These are phyloP conservation scores for Zaprionus lineosus DNA, from an alignment of 2,888 invertebrate species.

Conservation along the genomic window DNA sequence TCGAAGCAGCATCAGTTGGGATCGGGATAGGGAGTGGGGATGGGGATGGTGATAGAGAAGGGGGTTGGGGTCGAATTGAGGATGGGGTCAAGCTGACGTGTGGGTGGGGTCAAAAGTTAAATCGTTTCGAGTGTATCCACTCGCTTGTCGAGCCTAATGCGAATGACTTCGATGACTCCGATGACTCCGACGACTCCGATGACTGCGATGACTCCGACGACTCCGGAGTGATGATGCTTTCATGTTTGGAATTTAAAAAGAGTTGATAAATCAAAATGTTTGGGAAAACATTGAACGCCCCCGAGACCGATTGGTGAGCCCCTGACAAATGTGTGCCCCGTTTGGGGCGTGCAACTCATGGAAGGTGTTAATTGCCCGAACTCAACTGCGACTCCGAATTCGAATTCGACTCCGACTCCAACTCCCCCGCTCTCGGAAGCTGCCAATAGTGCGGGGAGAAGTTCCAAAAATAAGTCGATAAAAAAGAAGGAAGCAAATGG, in stretches of 20 bases:
- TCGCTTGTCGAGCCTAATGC: conserved; percentile 58
- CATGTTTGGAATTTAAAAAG: conserved; percentile 72
- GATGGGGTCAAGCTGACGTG: conserved; percentile 34
- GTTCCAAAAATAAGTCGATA: conserved; percentile 17
- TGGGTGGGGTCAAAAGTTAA: conserved; percentile 79
- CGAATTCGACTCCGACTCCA: conserved; percentile 20
- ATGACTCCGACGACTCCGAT: conserved; percentile 33
- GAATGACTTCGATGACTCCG: conserved; percentile 63
- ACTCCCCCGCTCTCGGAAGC: too few species aligned
- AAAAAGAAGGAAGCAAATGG: conserved; percentile 4
- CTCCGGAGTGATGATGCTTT: conserved; percentile 54
- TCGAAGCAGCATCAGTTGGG: conserved; percentile 17
- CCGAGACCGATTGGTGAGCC: conserved; percentile 23
- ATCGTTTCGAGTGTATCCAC: conserved; percentile 67
- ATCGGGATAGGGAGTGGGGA: conserved; percentile 16
- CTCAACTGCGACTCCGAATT: conserved; percentile 11
- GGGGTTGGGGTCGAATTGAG: background rate
- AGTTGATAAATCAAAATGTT: conserved; percentile 78
- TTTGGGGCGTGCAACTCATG: conserved; percentile 19
- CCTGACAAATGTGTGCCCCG: conserved; percentile 63
- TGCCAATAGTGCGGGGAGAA: background rate
- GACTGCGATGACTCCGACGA: conserved; percentile 57
- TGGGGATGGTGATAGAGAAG: background rate
- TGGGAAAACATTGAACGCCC: conserved; percentile 41
- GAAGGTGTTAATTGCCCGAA: conserved; percentile 68